Evolutionary conservation across 2,113 vertebrate genomes (phyloP).

Genomic region (Leptodactylus fuscus): DNA sequence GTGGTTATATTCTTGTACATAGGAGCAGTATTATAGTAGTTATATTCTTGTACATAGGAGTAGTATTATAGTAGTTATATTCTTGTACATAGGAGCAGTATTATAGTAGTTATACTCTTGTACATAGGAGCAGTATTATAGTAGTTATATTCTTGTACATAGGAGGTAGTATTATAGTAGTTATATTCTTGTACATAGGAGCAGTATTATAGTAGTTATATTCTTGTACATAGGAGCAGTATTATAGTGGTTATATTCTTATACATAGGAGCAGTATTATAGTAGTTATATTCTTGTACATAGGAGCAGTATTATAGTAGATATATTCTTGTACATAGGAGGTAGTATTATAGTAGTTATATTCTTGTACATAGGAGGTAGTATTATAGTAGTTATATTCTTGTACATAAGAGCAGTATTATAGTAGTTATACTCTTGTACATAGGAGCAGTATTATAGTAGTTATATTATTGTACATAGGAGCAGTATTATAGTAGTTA

Average conservation of each 20-base stretch:
- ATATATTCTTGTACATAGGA: background rate
- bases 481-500: background rate
- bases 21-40: background rate
- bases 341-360: slow-evolving; percentile 7
- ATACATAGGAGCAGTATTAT: background rate
- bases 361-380: background rate
- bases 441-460: background rate
- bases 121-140: background rate
- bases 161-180: background rate
- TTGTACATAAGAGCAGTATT: background rate
- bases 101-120: slow-evolving; percentile 7
- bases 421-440: slow-evolving; percentile 5
- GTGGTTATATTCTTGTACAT: background rate
- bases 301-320: background rate
- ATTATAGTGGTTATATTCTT: slow-evolving; percentile 12
- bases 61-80: background rate
- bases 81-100: background rate
- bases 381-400: slow-evolving; percentile 26
- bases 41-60: background rate
- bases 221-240: background rate
- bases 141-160: too few species aligned
- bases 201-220: background rate
- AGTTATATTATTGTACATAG: slow-evolving; percentile 13
- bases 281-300: slow-evolving; percentile 7
- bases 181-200: background rate